Evolutionary conservation across 2,888 invertebrate species (phyloP).

Genomic region (Andrena hattorfiana): DNA sequence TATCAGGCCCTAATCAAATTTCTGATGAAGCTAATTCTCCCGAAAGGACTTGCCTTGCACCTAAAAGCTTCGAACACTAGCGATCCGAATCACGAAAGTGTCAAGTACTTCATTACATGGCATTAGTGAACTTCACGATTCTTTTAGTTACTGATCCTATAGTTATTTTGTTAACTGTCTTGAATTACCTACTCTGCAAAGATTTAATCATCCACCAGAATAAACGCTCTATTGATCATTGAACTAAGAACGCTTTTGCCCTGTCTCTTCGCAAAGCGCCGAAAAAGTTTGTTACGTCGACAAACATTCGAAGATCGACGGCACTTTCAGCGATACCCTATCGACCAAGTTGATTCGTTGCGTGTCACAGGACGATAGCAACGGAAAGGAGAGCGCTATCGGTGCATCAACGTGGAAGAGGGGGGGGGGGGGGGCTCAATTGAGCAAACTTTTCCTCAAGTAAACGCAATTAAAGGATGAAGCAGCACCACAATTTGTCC

Average conservation of each 20-base stretch:
- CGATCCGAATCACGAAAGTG: not conserved
- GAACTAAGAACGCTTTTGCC: not conserved
- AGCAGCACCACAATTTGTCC: conserved; percentile 59
- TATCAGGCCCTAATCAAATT: not conserved
- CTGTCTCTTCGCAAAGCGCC: not conserved
- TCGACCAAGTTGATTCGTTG: conserved; percentile 24
- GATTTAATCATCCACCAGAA: not conserved
- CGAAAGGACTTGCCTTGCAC: not conserved
- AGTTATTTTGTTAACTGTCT: not conserved
- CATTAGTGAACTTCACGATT: not conserved
- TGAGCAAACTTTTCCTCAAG: conserved; percentile 57
- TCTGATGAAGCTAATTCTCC: not conserved
- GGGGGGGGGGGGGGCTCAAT: conserved; percentile 16
- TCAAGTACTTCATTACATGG: not conserved
- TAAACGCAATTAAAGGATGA: conserved; percentile 67
- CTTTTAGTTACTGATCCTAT: not conserved
- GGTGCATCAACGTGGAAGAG: conserved; percentile 16
- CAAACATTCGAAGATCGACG: conserved; percentile 58
- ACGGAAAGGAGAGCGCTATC: conserved; percentile 22
- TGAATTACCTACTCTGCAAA: not conserved
- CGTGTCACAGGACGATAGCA: conserved; percentile 11
- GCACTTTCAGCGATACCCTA: conserved; percentile 30
- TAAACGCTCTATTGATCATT: not conserved
- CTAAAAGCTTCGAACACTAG: not conserved
- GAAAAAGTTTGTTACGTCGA: conserved; percentile 17